Evolutionary conservation across 2,888 invertebrate species (phyloP).

Genomic region (Eubasilissa splendida): DNA sequence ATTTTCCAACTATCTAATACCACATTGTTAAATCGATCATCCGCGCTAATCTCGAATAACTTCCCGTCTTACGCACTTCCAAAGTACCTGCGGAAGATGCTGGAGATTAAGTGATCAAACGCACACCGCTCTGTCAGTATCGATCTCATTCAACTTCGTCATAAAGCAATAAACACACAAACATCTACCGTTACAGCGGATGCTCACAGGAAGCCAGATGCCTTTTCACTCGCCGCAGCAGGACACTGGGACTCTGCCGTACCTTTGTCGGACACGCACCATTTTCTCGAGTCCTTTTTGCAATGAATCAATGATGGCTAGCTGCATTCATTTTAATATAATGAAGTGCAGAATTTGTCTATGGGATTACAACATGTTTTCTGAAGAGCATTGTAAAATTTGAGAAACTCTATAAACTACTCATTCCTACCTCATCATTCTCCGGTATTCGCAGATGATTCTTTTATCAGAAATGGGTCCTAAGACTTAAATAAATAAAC

Average conservation of each 20-base stretch:
- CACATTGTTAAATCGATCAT: constrained; percentile 50
- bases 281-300: constrained; percentile 42
- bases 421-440: constrained; percentile 41
- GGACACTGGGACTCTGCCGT: constrained; percentile 10
- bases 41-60: constrained; percentile 47
- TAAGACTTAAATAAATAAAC: constrained; percentile 7
- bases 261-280: constrained; percentile 41
- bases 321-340: constrained; percentile 41
- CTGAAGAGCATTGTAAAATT: constrained; percentile 40
- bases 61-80: constrained; percentile 54
- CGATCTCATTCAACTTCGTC: constrained; percentile 31
- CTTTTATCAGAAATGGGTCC: constrained; percentile 9
- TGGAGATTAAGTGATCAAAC: constrained; percentile 47
- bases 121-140: constrained; percentile 38
- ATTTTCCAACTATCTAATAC: constrained; percentile 37
- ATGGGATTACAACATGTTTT: constrained; percentile 41
- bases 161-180: constrained; percentile 42
- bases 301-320: constrained; percentile 24
- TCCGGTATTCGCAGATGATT: constrained; percentile 20
- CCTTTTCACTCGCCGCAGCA: constrained; percentile 26
- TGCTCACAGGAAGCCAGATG: constrained; percentile 40
- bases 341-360: constrained; percentile 40
- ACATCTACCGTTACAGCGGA: constrained; percentile 33
- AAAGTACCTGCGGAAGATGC: neutral
- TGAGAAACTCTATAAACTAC: constrained; percentile 45